These are phyloP conservation scores for Xanthorhoe spadicearia DNA, from an alignment of 2,888 invertebrate genomes.

Conservation along the genomic window DNA sequence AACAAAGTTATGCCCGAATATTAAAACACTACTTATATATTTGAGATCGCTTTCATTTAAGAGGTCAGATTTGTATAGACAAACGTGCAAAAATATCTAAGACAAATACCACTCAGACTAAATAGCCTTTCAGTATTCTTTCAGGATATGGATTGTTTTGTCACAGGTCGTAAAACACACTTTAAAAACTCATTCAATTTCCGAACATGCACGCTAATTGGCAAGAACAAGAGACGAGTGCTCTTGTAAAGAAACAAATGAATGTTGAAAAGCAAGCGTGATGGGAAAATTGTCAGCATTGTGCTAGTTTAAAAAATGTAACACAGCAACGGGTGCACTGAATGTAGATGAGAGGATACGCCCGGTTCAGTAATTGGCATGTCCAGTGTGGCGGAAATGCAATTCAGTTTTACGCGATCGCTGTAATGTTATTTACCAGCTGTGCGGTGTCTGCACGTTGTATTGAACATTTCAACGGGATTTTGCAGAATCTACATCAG, in stretches of 20 bases:
- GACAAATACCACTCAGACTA: no score
- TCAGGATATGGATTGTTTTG: no score
- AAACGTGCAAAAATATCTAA: no score
- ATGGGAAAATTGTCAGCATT: neutral
- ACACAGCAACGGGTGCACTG: conserved; percentile 2
- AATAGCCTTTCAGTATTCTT: no score
- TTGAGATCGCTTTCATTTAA: no score
- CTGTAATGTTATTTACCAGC: neutral
- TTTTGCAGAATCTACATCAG: neutral
- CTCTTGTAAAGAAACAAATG: neutral
- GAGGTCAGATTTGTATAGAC: no score
- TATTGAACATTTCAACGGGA: neutral
- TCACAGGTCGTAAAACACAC: no score
- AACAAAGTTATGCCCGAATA: no score
- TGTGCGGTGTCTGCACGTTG: neutral
- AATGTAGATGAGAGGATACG: conserved; percentile 8
- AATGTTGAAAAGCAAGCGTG: conserved; percentile 1
- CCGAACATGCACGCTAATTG: neutral
- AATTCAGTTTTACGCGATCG: conserved; percentile 14
- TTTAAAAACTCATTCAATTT: neutral
- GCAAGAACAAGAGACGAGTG: conserved; percentile 3
- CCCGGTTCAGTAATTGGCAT: conserved; percentile 11
- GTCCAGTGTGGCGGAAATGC: conserved; percentile 17
- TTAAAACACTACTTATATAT: no score
- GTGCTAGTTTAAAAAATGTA: conserved; percentile 5